phyloP scores from a whole-genome alignment of 1,140 invertebrate genomes.

The Drosophila erecta region DNA sequence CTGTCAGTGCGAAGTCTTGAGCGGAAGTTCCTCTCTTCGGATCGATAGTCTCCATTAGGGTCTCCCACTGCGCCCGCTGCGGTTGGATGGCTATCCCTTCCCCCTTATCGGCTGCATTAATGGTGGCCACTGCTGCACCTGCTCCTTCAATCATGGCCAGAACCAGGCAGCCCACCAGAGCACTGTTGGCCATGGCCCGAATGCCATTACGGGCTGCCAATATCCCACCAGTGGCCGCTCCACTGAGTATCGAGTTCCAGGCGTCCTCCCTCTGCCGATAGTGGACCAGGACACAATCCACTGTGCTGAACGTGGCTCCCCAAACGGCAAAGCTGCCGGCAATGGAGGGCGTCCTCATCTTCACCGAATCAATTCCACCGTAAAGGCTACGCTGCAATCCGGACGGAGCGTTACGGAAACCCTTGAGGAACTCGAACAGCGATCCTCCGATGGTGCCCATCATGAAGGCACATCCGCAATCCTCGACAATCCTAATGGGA shows the following conservation, averaged over 20 bases:
- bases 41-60: not conserved
- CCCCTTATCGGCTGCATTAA: slow-evolving; percentile 49
- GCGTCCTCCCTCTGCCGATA: slow-evolving; percentile 61
- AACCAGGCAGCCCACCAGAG: slow-evolving; percentile 63
- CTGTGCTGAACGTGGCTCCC: slow-evolving; percentile 68
- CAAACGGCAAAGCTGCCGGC: slow-evolving; percentile 69
- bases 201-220: slow-evolving; percentile 63
- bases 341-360: slow-evolving; percentile 64
- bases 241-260: slow-evolving; percentile 71
- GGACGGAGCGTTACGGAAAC: slow-evolving; percentile 61
- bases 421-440: slow-evolving; percentile 59
- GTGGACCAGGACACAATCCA: slow-evolving; percentile 63
- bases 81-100: not conserved
- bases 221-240: slow-evolving; percentile 65
- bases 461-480: slow-evolving; percentile 70
- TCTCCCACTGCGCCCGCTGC: slow-evolving; percentile 53
- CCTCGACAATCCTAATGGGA: slow-evolving; percentile 69
- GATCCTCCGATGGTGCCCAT: slow-evolving; percentile 67
- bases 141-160: slow-evolving; percentile 66
- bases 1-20: slow-evolving; percentile 1
- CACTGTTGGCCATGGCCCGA: slow-evolving; percentile 71
- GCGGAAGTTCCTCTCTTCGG: not conserved
- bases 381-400: slow-evolving; percentile 55
- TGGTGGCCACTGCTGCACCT: slow-evolving; percentile 62
- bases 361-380: slow-evolving; percentile 61